A percentile compares a stretch with the other conserved stretches of the same genome.
phyloP scores from a whole-genome alignment of 2,113 vertebrate species.

The Odocoileus virginianus region DNA sequence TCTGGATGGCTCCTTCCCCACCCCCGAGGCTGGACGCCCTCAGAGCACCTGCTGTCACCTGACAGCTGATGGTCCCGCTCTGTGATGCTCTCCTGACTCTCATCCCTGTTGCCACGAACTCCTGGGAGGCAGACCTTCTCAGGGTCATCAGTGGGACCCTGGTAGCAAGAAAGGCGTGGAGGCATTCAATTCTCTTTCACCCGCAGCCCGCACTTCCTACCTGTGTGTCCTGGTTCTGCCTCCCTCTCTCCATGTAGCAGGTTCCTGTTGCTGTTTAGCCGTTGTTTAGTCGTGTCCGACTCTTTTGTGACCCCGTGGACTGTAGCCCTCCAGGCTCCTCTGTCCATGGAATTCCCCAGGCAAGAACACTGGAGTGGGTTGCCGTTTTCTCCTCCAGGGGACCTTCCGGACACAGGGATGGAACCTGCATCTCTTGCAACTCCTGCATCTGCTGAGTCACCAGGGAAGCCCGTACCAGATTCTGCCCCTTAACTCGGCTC shows the following conservation, averaged over 20 bases:
- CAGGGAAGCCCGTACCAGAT: neutral
- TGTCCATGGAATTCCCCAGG: neutral
- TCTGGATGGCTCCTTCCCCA: neutral
- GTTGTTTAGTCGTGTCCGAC: accelerated
- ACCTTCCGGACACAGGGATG: neutral
- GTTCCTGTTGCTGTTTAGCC: neutral
- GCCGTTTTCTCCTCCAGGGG: neutral
- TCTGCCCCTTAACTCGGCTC: neutral
- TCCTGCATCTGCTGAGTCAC: neutral
- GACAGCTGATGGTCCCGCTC: accelerated
- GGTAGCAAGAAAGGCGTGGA: accelerated
- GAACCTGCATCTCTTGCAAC: neutral
- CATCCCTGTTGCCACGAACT: accelerated
- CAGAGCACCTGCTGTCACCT: neutral
- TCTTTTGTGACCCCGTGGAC: neutral
- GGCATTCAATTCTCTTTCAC: accelerated
- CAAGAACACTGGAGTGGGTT: neutral
- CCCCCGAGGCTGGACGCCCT: accelerated
- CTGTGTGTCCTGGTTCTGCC: accelerated
- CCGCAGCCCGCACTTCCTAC: accelerated
- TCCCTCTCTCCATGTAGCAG: neutral
- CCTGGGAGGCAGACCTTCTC: neutral
- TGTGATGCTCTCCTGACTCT: neutral
- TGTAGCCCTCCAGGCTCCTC: neutral
- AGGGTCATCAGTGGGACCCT: neutral